phyloP scores from a whole-genome alignment of 2,888 invertebrate genomes.

The Arctia plantaginis region DNA sequence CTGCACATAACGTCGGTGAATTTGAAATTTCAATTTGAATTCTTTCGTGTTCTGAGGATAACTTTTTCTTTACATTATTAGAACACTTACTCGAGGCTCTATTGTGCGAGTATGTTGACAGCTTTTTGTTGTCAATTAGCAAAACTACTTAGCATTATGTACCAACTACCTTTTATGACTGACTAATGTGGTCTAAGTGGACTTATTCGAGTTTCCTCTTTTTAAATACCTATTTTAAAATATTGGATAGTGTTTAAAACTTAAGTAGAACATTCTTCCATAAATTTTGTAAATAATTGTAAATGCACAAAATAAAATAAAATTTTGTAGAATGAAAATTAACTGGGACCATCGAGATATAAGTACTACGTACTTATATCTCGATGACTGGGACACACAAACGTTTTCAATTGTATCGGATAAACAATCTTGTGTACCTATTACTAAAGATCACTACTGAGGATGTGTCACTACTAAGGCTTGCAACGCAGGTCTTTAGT shows the following conservation, averaged over 20 bases:
- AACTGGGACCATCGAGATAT: too few relatives aligned
- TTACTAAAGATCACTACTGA: too few relatives aligned
- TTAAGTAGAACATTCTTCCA: neutral
- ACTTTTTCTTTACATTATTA: neutral
- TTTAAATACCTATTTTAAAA: neutral
- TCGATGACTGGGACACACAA: too few relatives aligned
- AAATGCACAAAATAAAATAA: neutral
- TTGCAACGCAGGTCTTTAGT: neutral
- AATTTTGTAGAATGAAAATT: neutral
- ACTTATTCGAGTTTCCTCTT: neutral
- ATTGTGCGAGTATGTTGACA: neutral
- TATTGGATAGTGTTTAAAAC: neutral
- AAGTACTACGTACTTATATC: too few relatives aligned
- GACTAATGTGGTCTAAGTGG: neutral
- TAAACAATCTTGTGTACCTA: neutral
- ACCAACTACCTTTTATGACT: neutral
- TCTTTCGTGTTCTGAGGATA: neutral
- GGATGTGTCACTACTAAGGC: neutral
- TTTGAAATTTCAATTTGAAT: neutral
- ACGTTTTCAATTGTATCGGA: too few relatives aligned
- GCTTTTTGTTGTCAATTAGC: neutral
- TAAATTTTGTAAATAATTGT: neutral
- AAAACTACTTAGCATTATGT: constrained; percentile 2
- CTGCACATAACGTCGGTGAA: neutral
- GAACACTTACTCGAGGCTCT: neutral